Evolutionary conservation across 2,797 vertebrate species (phyloP), one percentile per base, ranked within the genome.

Genomic region (Pelobates cultripes): DNA sequence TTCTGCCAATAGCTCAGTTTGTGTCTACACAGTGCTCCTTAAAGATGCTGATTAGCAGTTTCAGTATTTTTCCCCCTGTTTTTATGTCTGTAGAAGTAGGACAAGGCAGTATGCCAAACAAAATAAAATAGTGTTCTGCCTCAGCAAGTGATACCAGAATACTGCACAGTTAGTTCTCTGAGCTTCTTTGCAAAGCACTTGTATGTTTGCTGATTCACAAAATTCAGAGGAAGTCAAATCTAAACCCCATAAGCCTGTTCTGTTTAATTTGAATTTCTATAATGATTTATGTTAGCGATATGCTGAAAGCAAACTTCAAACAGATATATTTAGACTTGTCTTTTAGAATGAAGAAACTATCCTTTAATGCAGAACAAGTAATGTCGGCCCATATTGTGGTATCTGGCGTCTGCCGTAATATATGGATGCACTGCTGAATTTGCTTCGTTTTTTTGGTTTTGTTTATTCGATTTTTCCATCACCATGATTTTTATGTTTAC

Each of bases 41-140:
- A 64, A 53, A 75, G 45, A 63, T 71, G 67, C 79, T 63, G 73
- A 81, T 66, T 60, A 28, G 53, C 41, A n/a, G 14, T 12, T 63
- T 73, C 61, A 14, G 43, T 14, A 42, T 61, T 69, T 68, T 43
- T 68, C 9, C 43, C 66, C 60, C 43, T 41, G 75, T 10, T 55
- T 53, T 42, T 81, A 7, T 68, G 66, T 17, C 72, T 70, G 66
- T 70, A 44, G 72, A 81, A 75, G 66, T 70, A 75, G 66, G 53
- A 53, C 79, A 81, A 67, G 79, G 79, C 66, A 15, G 10, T 3
- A 6, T 47, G 79, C 79, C 79, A 81, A 63, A 64, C 72, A n/a
- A 12, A 4, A 64, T 63, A 51, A 70, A 64, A 42, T 67, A 51
- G 55, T 28, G 43, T 63, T 79, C 43, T 3, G 66, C 69, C 43